Evolutionary conservation across 2,888 invertebrate species (phyloP), one percentile per base, ranked within the genome.

Genomic region (Lasioglossum pauxillum): DNA sequence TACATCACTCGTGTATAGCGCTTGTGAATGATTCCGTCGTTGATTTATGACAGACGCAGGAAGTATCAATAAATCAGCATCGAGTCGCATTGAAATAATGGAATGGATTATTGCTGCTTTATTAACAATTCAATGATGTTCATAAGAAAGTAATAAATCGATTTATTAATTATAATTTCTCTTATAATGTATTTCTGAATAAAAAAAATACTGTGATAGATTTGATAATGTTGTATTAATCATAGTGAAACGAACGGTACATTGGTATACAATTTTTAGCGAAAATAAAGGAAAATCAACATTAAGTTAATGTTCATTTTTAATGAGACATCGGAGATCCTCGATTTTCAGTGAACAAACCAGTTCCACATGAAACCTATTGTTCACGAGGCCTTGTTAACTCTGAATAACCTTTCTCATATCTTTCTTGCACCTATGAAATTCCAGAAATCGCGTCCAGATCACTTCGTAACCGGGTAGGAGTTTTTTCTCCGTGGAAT

Each of bases 391-490:
- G 49, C 53, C 49, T 72, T 23, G 73, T 3, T n/a, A 27, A 53
- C 5, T 44, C 7, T 12, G 23, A 53, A 53, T 64, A 64, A 64
- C 8, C 49, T 79, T 31, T 75, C 16, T 64, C 31, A 12, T 10
- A 10, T 69, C 69, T 19, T 23, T 69, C 1, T 23, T 19, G 64
- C 31, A 19, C 3, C 31, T 23, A 38, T 12, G 23, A 88, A 85
- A 89, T 82, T 89, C 85, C 82, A 73, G 67, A 57, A 44, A 89
- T 38, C 88, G 88, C 71, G 75, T 57, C 23, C 19, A 57, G 41
- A 16, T 77, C 87, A 69, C 85, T 87, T 88, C 87, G 87, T 88
- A 90, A 89, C 88, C 77, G 78, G 82, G 78, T 85, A 82, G 80
- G 86, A 85, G 84, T 88, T 86, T 75, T 46, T 82, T 74, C 80